Evolutionary conservation across 2,113 vertebrate species (phyloP).

Genomic region (Actenoides hombroni): DNA sequence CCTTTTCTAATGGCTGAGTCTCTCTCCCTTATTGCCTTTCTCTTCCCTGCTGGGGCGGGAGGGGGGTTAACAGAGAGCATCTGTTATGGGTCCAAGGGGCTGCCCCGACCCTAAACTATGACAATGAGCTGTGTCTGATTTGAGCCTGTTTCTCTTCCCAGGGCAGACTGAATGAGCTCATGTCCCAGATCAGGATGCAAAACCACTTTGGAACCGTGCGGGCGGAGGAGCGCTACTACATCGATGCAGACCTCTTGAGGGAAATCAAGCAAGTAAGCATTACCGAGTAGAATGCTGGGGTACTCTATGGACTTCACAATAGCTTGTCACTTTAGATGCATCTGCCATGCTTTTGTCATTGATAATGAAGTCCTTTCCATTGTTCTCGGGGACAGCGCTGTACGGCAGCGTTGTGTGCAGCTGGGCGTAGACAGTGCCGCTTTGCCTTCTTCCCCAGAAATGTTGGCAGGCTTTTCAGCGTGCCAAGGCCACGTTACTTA

Average conservation of each 20-base stretch:
- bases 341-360: background rate
- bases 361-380: background rate
- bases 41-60: too few relatives aligned
- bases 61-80: too few relatives aligned
- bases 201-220: slow-evolving; percentile 94
- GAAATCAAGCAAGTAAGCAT: slow-evolving; percentile 93
- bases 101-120: too few relatives aligned
- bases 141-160: slow-evolving; percentile 53
- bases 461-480: background rate
- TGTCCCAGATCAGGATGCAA: slow-evolving; percentile 99
- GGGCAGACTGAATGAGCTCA: slow-evolving; percentile 97
- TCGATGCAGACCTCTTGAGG: slow-evolving; percentile 89
- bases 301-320: background rate
- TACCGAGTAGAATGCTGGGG: background rate
- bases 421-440: background rate
- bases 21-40: too few relatives aligned
- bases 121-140: background rate
- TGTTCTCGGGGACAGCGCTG: background rate
- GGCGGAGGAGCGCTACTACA: slow-evolving; percentile 91
- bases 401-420: background rate
- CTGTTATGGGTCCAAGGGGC: too few relatives aligned
- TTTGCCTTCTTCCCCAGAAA: background rate
- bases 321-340: background rate
- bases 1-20: too few relatives aligned
- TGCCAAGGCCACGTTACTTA: background rate